These are phyloP conservation scores for Chrysogorgia sp. DNA, from an alignment of 92 coral and sea anemone genomes.

Conservation along the genomic window DNA sequence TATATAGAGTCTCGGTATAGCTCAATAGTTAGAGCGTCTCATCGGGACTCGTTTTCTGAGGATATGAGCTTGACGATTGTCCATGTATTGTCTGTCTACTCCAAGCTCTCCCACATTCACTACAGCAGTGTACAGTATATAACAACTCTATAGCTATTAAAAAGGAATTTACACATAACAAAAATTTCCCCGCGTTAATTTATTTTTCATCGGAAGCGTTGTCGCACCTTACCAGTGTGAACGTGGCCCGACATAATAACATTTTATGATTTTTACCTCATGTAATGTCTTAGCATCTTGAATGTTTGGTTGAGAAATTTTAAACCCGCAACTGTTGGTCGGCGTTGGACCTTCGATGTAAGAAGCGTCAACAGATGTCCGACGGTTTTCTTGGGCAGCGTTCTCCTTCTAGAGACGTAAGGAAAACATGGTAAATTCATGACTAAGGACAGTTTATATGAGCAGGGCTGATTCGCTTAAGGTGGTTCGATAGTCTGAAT, in stretches of 20 bases:
- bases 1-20: neutral
- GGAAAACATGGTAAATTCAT: neutral
- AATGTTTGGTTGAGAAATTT: conserved; percentile 81
- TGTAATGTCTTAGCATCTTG: conserved; percentile 82
- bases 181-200: no score
- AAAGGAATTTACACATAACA: neutral
- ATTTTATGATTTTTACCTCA: conserved; percentile 63
- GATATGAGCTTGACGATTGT: no score
- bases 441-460: neutral
- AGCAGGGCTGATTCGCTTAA: no score
- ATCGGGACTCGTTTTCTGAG: no score
- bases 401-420: neutral
- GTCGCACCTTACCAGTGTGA: no score
- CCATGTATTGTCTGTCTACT: no score
- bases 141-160: neutral
- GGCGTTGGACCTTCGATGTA: conserved; percentile 96
- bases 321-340: conserved; percentile 89
- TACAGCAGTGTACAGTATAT: neutral
- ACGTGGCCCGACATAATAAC: neutral
- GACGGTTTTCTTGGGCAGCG: conserved; percentile 5
- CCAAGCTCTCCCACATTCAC: no score
- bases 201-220: no score
- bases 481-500: no score
- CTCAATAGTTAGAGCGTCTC: no score
- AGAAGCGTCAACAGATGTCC: conserved; percentile 54